Evolutionary conservation across 1,140 invertebrate genomes (phyloP), one percentile per base, ranked within the genome.

Genomic region (Sycophila sp.): DNA sequence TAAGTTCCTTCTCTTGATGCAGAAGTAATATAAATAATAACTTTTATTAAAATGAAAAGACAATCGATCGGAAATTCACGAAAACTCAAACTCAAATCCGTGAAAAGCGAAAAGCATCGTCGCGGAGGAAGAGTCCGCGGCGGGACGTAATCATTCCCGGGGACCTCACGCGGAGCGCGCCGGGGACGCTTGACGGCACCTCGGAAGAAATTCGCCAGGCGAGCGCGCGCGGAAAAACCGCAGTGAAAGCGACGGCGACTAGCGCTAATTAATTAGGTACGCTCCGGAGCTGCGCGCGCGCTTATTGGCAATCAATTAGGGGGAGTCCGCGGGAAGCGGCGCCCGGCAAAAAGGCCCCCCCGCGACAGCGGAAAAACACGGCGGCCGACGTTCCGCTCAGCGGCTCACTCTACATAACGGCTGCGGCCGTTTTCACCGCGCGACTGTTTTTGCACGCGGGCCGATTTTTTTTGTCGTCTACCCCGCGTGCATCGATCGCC

Each of bases 301-400:
- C 38, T 75, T 71, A 79, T 77, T 66, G 76, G 42, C 75, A 75
- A 78, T 79, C 76, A 79, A 80, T 79, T 80, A 79, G 75, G 28
- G 8, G 17, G 15, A 15, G 19, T 30, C 24, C 24, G 49, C 49
- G 19, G 2, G 28, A 53, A 53, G 28, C 26, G 10, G 7, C 22
- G 6, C 47, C 4, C 17, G 49, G 36, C 45, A 47, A 62, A 32
- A 26, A 6, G n/a, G 2, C 28, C 10, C 26, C 15, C 30, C n/a
- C n/a, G n/a, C n/a, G n/a, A n/a, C n/a, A n/a, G 17, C 24, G n/a
- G n/a, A 36, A 8, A 56, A 19, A 36, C 3, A 22, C 17, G 17
- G 1, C 24, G 24, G 24, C 45, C 38, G 42, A 40, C 60, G 60
- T 63, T 49, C 45, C 40, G 28, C n/a, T 47, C 19, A 8, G 26